A percentile compares a stretch with the other conserved stretches of the same genome.
phyloP scores from a whole-genome alignment of 2,888 invertebrate genomes.

The Anodontia alba region DNA sequence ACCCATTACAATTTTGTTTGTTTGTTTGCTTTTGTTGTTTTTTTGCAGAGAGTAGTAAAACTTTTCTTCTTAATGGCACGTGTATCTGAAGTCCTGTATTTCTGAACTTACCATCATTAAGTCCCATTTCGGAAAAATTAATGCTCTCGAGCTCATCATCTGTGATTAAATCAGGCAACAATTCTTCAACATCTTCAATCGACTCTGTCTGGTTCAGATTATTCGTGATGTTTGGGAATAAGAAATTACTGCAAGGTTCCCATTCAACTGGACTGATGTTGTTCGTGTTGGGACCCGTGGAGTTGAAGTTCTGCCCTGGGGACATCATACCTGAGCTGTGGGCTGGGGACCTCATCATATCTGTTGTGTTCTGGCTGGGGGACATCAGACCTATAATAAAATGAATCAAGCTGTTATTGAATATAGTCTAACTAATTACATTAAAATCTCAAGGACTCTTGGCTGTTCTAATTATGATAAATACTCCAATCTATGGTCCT shows the following conservation, averaged over 20 bases:
- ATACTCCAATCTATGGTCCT: no score
- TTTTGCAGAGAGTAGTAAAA: no score
- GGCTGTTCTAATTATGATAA: no score
- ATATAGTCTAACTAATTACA: no score
- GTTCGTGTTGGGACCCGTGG: constrained; percentile 59
- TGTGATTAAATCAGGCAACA: constrained; percentile 67
- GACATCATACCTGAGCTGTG: constrained; percentile 58
- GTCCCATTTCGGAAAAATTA: constrained; percentile 65
- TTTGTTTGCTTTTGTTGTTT: no score
- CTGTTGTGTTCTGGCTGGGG: constrained; percentile 31
- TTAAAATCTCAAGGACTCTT: no score
- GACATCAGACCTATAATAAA: constrained; percentile 35
- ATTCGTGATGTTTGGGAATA: constrained; percentile 70
- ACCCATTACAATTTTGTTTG: no score
- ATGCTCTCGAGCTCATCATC: constrained; percentile 70
- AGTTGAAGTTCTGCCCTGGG: constrained; percentile 64
- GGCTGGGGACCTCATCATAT: constrained; percentile 40
- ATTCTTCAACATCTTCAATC: constrained; percentile 63
- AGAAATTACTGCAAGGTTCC: constrained; percentile 61
- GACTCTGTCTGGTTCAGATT: constrained; percentile 45
- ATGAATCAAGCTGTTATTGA: not conserved
- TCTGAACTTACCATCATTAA: constrained; percentile 68
- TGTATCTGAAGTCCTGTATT: no score
- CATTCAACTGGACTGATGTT: constrained; percentile 60
- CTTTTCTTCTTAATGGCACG: no score